Evolutionary conservation across 2,888 invertebrate genomes (phyloP).

Genomic region (Crioceris asparagi): DNA sequence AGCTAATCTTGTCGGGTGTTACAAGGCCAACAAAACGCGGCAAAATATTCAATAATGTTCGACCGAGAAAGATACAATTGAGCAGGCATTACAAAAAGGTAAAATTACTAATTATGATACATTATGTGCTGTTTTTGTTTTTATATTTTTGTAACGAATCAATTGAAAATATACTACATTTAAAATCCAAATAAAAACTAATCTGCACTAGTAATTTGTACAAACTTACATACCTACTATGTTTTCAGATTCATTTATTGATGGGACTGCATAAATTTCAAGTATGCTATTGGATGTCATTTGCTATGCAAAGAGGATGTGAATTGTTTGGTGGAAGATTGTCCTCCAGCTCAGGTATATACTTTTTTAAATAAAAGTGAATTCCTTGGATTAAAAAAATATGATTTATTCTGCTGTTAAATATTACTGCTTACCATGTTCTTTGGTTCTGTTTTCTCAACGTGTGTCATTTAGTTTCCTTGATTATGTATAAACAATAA

Average conservation of each 20-base stretch:
- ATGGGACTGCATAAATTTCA: slow-evolving; percentile 79
- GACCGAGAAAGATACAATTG: slow-evolving; percentile 80
- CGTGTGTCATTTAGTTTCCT: no score
- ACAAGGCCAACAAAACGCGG: slow-evolving; percentile 93
- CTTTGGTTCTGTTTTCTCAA: no score
- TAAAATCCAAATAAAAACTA: no score
- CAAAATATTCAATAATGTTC: slow-evolving; percentile 70
- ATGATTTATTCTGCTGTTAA: no score
- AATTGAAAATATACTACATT: no score
- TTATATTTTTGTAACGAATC: no score
- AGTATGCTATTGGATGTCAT: slow-evolving; percentile 96
- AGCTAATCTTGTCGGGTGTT: slow-evolving; percentile 82
- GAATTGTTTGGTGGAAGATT: slow-evolving; percentile 74
- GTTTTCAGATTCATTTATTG: slow-evolving; percentile 49
- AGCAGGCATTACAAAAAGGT: slow-evolving; percentile 87
- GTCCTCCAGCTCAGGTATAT: slow-evolving; percentile 60
- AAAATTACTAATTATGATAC: slow-evolving; percentile 1
- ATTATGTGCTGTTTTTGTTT: no score
- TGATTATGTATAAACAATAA: no score
- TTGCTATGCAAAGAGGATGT: slow-evolving; percentile 86
- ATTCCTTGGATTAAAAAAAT: not conserved
- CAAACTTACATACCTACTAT: no score
- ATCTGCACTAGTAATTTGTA: no score
- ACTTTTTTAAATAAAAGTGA: not conserved
- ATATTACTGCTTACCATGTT: no score